Base-by-base conservation (phyloP, 2,113 vertebrate species). In the Sminthopsis crassicaudata region DNA sequence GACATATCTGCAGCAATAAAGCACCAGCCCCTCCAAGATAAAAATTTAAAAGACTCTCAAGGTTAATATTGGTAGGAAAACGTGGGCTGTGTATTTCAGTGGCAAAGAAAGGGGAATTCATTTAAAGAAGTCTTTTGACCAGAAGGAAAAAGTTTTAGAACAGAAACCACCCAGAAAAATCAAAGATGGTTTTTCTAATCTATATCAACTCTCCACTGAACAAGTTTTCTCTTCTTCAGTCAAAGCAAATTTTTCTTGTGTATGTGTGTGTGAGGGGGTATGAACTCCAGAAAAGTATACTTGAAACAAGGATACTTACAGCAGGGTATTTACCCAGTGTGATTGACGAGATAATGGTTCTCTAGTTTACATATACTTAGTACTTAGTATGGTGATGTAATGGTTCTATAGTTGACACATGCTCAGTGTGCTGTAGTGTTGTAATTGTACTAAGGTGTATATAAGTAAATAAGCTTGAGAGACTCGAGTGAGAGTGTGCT, bases 71-170 rank as follows among this genome's bases (percentile, higher is more conserved):
- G 91, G 8, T 91, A 95, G 46, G 8, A 92, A 92, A 89, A 60
- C 51, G 30, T 84, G n/a, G 60, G 30, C 36, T 36, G 3, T n/a
- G 14, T 60, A 30, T 36, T 36, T 30, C 36, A n/a, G 4, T 42
- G 67, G 19, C 36, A 94, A 54, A 67, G 93, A 90, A 93, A 67
- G 11, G 93, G n/a, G 48, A 89, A 14, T 94, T 93, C 50, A 89
- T 90, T n/a, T 91, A 60, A 48, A 2, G 27, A 91, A 51, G 50
- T 50, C 23, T 92, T 94, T 97, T 90, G 46, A 2, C 42, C 46
- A 55, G 54, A 95, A 95, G n/a, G 48, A 95, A 95, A 84, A 84
- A 42, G 22, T 84, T 84, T 90, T 94, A 95, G 30, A 26, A 91
- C 92, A 46, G 16, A 89, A 48, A 91, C 30, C 52, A 92, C 96